phyloP scores from a whole-genome alignment of 2,797 vertebrate genomes.

The Scyliorhinus canicula region DNA sequence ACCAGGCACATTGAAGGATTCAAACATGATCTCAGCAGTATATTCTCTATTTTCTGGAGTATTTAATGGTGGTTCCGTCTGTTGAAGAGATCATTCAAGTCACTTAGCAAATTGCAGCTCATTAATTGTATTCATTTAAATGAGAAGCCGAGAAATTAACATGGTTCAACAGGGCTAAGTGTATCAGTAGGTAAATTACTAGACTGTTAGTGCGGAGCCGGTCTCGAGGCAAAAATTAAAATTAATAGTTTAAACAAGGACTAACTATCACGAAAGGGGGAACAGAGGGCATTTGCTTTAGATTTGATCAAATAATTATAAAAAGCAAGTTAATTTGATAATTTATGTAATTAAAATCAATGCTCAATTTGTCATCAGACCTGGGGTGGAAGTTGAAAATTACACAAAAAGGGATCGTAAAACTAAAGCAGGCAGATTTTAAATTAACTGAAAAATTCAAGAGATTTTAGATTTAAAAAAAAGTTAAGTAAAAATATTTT shows the following conservation, averaged over 20 bases:
- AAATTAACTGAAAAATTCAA: neutral
- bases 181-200: neutral
- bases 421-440: neutral
- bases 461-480: neutral
- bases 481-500: neutral
- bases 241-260: neutral
- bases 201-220: no score
- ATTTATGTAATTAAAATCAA: neutral
- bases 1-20: conserved; percentile 88
- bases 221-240: neutral
- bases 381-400: no score
- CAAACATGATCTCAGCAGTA: conserved; percentile 88
- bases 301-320: neutral
- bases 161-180: neutral
- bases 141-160: neutral
- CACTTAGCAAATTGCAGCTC: neutral
- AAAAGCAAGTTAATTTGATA: neutral
- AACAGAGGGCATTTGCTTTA: neutral
- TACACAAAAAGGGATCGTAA: neutral
- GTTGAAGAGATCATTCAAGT: conserved; percentile 38
- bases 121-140: neutral
- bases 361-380: neutral
- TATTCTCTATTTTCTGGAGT: conserved; percentile 86
- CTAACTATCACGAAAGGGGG: neutral
- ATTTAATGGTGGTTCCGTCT: conserved; percentile 84